Conservation (phyloP, 1,140 invertebrate species). For the Hyphantria cunea region DNA sequence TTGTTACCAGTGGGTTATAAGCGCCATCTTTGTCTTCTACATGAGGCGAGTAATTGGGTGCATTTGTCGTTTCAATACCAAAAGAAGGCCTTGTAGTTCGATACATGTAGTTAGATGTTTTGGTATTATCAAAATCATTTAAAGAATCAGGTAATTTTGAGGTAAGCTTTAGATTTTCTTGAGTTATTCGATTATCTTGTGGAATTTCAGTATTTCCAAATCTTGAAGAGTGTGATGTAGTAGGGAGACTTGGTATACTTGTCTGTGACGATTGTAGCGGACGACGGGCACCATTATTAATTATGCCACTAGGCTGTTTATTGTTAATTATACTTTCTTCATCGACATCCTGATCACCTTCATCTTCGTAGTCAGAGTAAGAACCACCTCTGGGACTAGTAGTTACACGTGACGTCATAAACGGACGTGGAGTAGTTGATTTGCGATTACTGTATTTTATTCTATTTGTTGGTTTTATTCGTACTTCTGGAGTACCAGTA, state of each 20-base stretch:
- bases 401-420: slow-evolving; percentile 7
- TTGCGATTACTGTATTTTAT: not conserved
- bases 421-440: slow-evolving; percentile 15
- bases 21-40: no score
- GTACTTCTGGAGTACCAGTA: slow-evolving; percentile 5
- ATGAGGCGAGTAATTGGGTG: no score
- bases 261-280: not conserved
- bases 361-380: slow-evolving; percentile 8
- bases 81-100: no score
- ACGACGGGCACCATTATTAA: not conserved
- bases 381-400: slow-evolving; percentile 1
- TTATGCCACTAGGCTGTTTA: not conserved
- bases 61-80: no score
- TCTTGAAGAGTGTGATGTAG: not conserved
- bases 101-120: no score
- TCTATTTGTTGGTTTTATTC: not conserved
- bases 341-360: slow-evolving; percentile 7
- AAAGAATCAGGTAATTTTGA: not conserved
- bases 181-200: no score
- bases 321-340: not conserved
- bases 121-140: not conserved
- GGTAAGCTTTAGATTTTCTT: not conserved
- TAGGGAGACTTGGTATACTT: not conserved
- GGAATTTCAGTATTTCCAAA: slow-evolving; percentile 9
- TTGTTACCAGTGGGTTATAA: no score